Base-by-base conservation (phyloP, 2,797 vertebrate species). In the Sciaenops ocellatus region DNA sequence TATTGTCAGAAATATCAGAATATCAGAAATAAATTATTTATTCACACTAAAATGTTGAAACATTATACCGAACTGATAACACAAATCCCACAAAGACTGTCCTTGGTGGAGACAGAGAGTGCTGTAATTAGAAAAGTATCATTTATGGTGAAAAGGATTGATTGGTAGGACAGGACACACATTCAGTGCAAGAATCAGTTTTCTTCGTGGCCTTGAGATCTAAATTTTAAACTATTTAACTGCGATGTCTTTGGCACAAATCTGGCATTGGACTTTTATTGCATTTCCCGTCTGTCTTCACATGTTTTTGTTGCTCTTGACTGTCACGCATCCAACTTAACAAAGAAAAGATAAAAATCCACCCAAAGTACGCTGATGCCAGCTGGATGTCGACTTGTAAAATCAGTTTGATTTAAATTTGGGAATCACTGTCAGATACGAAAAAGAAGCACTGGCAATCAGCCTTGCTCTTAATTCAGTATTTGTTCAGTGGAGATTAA, bases 91-190 rank as follows among this genome's bases (percentile, higher is more conserved):
- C 20, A 60, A 73, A 51, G 18, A 42, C 6, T 68, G 69, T 64
- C 62, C 28, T 68, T 64, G 59, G 48, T 34, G 22, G 72, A 59
- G 62, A 47, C 18, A 17, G 28, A 62, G 10, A 52, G 47, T 18
- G 13, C 42, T 60, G 16, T 9, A 16, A 83, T 73, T 41, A 56
- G 17, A 72, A 80, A 54, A 63, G 47, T 60, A 30, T 8, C 13
- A 24, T 41, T 46, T 7, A 20, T 26, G 20, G 50, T 69, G 61
- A 54, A 64, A 24, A 48, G 16, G 28, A 17, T 16, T 59, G 24
- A 62, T 46, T 44, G 42, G 55, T 44, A 2, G 34, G 34, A 38
- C 34, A 38, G 51, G 11, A 11, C 28, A 5, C n/a, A 47, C 26
- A 55, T 38, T 9, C 34, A 42, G 42, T 42, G 22, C 3, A 68